Conservation (phyloP, 2,113 vertebrate species). For the Vimba vimba region DNA sequence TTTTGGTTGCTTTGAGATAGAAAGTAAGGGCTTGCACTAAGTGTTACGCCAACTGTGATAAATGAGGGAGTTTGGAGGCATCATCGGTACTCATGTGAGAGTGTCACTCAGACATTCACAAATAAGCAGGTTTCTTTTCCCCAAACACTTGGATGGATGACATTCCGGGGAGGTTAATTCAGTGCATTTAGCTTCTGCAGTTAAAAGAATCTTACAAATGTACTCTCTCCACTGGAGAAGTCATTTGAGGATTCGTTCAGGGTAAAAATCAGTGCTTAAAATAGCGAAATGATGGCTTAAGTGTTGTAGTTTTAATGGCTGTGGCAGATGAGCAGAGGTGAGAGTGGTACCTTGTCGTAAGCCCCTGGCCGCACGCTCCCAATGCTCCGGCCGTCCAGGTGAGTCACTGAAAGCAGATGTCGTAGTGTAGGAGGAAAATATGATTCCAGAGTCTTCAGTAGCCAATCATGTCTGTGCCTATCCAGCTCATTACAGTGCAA, state of each 20-base stretch:
- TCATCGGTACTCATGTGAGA: background rate
- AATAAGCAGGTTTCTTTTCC: background rate
- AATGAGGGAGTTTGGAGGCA: constrained; percentile 3
- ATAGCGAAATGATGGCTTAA: constrained; percentile 1
- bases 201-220: background rate
- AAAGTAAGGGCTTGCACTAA: constrained; percentile 17
- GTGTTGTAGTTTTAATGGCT: background rate
- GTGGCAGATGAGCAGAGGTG: background rate
- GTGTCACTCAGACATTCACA: constrained; percentile 29
- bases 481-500: constrained; percentile 91
- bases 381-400: constrained; percentile 83
- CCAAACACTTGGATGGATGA: background rate
- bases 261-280: background rate
- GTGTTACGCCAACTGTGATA: constrained; percentile 11
- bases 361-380: constrained; percentile 73
- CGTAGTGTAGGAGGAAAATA: constrained; percentile 82
- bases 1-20: background rate
- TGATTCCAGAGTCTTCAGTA: constrained; percentile 86
- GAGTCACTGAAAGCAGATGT: constrained; percentile 76
- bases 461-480: constrained; percentile 76
- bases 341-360: constrained; percentile 80
- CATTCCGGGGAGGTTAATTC: background rate
- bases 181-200: background rate
- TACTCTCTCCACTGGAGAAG: background rate
- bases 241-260: background rate